A percentile compares a stretch with the other conserved stretches of the same genome.
phyloP scores from a whole-genome alignment of 1,140 invertebrate species.

The Paramacrobiotus metropolitanus region DNA sequence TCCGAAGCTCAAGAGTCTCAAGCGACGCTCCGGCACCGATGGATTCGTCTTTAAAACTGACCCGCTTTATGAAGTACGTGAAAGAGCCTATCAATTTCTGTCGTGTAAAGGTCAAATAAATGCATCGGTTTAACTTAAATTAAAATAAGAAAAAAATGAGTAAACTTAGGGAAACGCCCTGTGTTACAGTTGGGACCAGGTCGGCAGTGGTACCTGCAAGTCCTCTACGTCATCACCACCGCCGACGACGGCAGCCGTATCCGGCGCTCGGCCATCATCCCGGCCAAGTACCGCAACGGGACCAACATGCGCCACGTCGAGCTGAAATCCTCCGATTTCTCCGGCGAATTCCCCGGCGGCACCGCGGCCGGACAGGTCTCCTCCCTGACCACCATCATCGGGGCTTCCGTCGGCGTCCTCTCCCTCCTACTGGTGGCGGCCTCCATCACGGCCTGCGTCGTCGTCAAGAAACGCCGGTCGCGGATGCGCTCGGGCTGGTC shows the following conservation, averaged over 20 bases:
- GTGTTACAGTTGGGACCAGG: neutral
- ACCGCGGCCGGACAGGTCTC: neutral
- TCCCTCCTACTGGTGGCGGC: neutral
- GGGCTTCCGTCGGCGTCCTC: neutral
- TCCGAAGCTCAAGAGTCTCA: slow-evolving; percentile 15
- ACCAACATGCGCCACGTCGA: slow-evolving; percentile 4
- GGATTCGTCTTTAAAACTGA: slow-evolving; percentile 26
- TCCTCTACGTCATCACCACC: neutral
- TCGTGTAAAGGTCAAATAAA: too few species aligned
- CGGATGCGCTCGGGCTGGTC: too few species aligned
- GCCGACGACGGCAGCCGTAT: neutral
- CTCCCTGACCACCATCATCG: neutral
- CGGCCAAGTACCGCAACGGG: neutral
- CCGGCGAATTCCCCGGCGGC: neutral
- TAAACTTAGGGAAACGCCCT: too few species aligned
- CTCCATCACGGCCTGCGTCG: neutral
- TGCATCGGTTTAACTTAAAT: too few species aligned
- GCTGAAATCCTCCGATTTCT: neutral
- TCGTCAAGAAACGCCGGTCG: slow-evolving; percentile 1
- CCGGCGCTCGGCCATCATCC: neutral
- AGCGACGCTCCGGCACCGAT: slow-evolving; percentile 23
- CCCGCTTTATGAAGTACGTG: slow-evolving; percentile 25
- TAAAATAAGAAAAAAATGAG: too few species aligned
- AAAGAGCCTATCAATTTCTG: too few species aligned
- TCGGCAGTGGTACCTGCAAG: slow-evolving; percentile 2